phyloP scores from a whole-genome alignment of 2,888 invertebrate genomes.

The Lacanobia oleracea region DNA sequence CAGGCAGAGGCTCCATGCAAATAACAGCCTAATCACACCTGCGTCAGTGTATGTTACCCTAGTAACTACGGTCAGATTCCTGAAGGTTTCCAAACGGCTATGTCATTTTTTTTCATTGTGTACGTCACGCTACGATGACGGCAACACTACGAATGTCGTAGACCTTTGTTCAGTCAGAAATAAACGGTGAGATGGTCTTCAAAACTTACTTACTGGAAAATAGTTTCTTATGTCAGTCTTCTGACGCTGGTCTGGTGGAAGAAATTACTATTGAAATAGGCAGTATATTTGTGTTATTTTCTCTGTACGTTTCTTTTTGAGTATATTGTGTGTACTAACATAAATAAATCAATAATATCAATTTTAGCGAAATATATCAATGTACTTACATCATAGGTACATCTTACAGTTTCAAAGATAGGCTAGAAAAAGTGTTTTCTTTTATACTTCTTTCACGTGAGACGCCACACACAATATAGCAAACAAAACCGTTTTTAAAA shows the following conservation, averaged over 20 bases:
- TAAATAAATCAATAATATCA: too few species aligned
- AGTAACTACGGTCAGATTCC: conserved; percentile 1
- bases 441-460: not conserved
- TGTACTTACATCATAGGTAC: too few species aligned
- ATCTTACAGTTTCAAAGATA: too few species aligned
- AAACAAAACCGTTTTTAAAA: not conserved
- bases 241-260: too few species aligned
- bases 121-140: not conserved
- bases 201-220: too few species aligned
- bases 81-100: not conserved
- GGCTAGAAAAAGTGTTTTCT: not conserved
- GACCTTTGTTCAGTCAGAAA: not conserved
- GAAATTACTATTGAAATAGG: too few species aligned
- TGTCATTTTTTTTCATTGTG: not conserved
- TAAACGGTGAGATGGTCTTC: not conserved
- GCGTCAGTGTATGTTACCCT: not conserved
- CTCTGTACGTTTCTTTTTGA: too few species aligned
- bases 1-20: not conserved
- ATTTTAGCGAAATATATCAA: too few species aligned
- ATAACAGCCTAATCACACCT: not conserved
- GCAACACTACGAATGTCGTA: not conserved
- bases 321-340: too few species aligned
- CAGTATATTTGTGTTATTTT: too few species aligned
- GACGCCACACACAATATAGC: not conserved
- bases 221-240: too few species aligned